Base-by-base conservation (phyloP, 2,113 vertebrate genomes). In the Cacatua alba region DNA sequence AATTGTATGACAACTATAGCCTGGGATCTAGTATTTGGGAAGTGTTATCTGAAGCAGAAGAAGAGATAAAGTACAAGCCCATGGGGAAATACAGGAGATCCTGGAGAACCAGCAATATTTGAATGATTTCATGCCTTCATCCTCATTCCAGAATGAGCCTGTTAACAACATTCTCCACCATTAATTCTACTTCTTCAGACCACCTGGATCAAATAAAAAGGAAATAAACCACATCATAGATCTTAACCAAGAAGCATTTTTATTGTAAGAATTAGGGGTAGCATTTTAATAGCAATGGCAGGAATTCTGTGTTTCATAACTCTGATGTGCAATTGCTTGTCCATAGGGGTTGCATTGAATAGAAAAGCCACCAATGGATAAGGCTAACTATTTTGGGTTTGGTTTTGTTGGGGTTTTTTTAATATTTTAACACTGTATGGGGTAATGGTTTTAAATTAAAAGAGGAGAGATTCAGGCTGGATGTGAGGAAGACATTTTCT, bases 181-280 rank as follows among this genome's bases (percentile, higher is more conserved):
- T 76, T 69, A 62, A 8, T 4, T 65, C 13, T 72, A 7, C 9
- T 75, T 75, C 37, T 63, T 72, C n/a, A 35, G 33, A 37, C 13
- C 5, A 51, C 28, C 7, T 70, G 26, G 15, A 31, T 63, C 15
- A 82, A 57, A 79, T 10, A 35, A 37, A 48, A 85, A 29, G 10
- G 24, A 94, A 81, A 74, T 12, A 55, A 65, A 69, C 1, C 0
- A 1, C 5, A 44, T 39, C 2, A 29, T 3, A 55, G 2, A 17
- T 74, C 46, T 68, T 67, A 74, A 75, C 5, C 1, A 48, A 68
- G 26, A 68, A 2, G 5, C 1, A 18, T 59, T 92, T 68, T 39
- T 21, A 3, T 48, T 77, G 8, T n/a, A 20, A 26, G 4, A 51
- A 14, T 82, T 75, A 74, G 3, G 14, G 9, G 5, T 44, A 70